phyloP scores from a whole-genome alignment of 2,888 invertebrate species.

The Dorcus hopei region DNA sequence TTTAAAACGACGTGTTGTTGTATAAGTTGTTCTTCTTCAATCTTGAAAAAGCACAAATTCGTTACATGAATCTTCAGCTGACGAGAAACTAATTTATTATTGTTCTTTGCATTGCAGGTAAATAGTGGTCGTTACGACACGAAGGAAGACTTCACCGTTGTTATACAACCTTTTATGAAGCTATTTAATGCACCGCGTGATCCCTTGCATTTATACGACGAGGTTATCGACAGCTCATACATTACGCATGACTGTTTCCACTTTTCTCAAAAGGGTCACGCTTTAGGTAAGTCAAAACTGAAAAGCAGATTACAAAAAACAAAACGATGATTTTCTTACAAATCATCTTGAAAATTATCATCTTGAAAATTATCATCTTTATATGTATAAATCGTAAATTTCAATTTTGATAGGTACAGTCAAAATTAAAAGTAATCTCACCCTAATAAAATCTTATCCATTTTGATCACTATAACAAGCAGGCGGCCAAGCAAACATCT shows the following conservation, averaged over 20 bases:
- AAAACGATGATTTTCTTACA: neutral
- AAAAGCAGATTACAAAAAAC: no score
- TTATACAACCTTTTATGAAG: constrained; percentile 70
- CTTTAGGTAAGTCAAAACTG: constrained; percentile 55
- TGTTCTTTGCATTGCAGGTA: constrained; percentile 46
- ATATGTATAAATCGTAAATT: neutral
- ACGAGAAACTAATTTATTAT: no score
- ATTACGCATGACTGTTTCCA: constrained; percentile 77
- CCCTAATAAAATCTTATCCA: neutral
- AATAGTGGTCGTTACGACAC: constrained; percentile 63
- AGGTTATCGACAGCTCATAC: constrained; percentile 66
- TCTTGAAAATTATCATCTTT: neutral
- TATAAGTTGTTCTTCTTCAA: no score
- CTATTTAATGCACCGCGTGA: constrained; percentile 62
- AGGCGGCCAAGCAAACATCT: no score
- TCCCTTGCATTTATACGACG: constrained; percentile 43
- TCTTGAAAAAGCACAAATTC: no score
- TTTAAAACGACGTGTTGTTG: no score
- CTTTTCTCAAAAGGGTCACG: constrained; percentile 78
- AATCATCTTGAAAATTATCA: neutral
- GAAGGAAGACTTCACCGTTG: constrained; percentile 67
- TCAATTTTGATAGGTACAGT: neutral
- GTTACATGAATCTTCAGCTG: no score
- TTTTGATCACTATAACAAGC: no score
- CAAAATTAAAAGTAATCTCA: neutral